A percentile compares a stretch with the other conserved stretches of the same genome.
phyloP scores from a whole-genome alignment of 1,140 invertebrate genomes.

The Trachymyrmex cornetzi region DNA sequence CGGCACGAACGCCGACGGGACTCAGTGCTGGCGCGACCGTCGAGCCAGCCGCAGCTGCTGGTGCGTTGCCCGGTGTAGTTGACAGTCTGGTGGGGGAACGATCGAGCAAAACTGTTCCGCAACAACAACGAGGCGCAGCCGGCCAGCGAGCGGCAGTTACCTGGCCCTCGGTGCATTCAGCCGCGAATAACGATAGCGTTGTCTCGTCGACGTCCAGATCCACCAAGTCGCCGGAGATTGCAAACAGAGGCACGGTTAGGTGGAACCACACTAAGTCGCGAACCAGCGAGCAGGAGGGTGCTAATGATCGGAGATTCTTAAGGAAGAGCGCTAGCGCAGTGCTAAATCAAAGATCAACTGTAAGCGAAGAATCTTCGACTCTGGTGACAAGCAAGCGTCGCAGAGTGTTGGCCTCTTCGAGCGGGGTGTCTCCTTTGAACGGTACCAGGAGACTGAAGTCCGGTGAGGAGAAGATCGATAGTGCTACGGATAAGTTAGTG shows the following conservation, averaged over 20 bases:
- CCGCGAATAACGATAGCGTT: conserved; percentile 27
- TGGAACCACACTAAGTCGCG: conserved; percentile 69
- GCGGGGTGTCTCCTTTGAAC: neutral
- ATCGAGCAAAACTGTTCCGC: conserved; percentile 64
- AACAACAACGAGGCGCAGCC: conserved; percentile 61
- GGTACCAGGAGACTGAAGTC: conserved; percentile 55
- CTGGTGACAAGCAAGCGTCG: conserved; percentile 35
- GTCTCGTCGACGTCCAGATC: conserved; percentile 38
- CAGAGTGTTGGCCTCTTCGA: conserved; percentile 52
- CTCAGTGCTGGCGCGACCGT: conserved; percentile 85
- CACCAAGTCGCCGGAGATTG: conserved; percentile 19
- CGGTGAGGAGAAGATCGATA: conserved; percentile 34
- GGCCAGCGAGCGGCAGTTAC: neutral
- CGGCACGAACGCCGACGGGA: conserved; percentile 80
- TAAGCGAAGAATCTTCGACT: conserved; percentile 65
- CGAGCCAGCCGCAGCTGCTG: conserved; percentile 79
- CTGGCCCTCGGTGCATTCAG: conserved; percentile 45
- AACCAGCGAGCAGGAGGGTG: conserved; percentile 52
- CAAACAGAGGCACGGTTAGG: conserved; percentile 59
- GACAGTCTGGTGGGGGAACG: conserved; percentile 72
- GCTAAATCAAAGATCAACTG: conserved; percentile 76
- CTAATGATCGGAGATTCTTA: conserved; percentile 69
- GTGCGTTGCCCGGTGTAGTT: conserved; percentile 31
- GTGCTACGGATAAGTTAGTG: neutral
- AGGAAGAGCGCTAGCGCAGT: conserved; percentile 79